Base-by-base conservation (phyloP, 1,140 invertebrate species). In the Drosophila sp. region DNA sequence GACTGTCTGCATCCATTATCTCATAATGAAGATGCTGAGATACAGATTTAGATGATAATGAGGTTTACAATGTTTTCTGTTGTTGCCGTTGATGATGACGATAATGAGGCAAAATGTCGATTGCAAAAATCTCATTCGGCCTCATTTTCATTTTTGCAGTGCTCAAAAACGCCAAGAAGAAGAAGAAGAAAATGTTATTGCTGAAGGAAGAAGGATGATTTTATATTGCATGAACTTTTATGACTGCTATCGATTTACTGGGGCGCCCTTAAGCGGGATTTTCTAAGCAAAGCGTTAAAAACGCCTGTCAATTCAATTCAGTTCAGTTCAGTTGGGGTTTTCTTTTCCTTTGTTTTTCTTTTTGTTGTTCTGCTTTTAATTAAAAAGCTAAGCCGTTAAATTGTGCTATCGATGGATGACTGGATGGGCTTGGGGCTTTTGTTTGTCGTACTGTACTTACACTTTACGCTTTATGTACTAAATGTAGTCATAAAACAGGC, bases 231-330 rank as follows among this genome's bases (percentile, higher is more conserved):
- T 64, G 67, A 81, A 73, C 60, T 76, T 82, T 82, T 66, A 76
- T 73, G 76, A 72, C 64, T 70, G 47, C 70, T 82, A 81, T 86
- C 82, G 82, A 86, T 85, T 82, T 80, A 61, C 60, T 67, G 23
- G 23, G 11, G 44, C 44, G 23, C 44, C 44, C 44, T 50, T 27
- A 50, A 50, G 23, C 44, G 44, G 23, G 23, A 6, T 50, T 27
- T 4, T 25, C 44, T 50, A 50, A 50, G 44, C 44, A 27, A 50
- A 50, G 11, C 10, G 35, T 50, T 50, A 50, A 50, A 50, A 50
- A 50, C 44, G 17, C 44, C 17, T 47, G 44, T 47, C 44, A 10
- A 25, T 50, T 23, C 44, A 27, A 5, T 27, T 25, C 23, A 50
- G 23, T 50, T 50, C 25, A 50, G 23, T 27, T 25, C 44, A 23